Percentiles rank a stretch among this genome's conserved stretches.
phyloP scores from a whole-genome alignment of 23 tunicate species.

The Corella eumyota region DNA sequence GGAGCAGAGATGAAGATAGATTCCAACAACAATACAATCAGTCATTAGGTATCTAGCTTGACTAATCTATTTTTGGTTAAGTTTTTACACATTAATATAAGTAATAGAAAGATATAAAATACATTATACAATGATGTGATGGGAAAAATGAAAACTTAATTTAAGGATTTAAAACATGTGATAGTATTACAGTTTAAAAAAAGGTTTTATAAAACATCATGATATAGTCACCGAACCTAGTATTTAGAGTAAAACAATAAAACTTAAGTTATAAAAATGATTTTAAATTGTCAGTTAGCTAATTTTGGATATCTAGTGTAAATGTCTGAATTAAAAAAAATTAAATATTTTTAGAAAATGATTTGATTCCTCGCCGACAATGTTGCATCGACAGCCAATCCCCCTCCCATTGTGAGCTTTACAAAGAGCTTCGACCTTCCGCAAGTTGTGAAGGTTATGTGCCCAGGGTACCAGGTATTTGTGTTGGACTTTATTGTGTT shows the following conservation, averaged over 20 bases:
- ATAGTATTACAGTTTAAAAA: no score
- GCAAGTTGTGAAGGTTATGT: slow-evolving; percentile 15
- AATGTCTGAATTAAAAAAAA: no score
- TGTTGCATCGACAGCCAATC: slow-evolving; percentile 21
- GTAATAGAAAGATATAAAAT: neutral
- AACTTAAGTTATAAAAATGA: no score
- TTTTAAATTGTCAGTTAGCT: no score
- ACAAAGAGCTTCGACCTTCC: slow-evolving; percentile 8
- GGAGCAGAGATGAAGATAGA: neutral
- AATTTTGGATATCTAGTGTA: no score
- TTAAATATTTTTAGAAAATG: slow-evolving; percentile 11
- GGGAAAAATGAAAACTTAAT: no score
- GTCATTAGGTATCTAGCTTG: neutral
- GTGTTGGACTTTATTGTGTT: neutral
- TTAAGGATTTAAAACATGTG: no score
- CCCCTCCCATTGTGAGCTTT: neutral
- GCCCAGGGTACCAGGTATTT: neutral
- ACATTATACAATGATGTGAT: no score
- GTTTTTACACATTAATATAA: neutral
- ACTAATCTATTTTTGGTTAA: no score
- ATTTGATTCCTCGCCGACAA: slow-evolving; percentile 21
- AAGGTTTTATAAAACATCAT: no score
- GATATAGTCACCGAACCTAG: no score
- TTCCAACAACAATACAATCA: slow-evolving; percentile 1
- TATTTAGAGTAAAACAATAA: no score